A percentile compares a stretch with the other conserved stretches of the same genome.
Conservation (phyloP, 2,797 vertebrate genomes). For the Erethizon dorsatum region DNA sequence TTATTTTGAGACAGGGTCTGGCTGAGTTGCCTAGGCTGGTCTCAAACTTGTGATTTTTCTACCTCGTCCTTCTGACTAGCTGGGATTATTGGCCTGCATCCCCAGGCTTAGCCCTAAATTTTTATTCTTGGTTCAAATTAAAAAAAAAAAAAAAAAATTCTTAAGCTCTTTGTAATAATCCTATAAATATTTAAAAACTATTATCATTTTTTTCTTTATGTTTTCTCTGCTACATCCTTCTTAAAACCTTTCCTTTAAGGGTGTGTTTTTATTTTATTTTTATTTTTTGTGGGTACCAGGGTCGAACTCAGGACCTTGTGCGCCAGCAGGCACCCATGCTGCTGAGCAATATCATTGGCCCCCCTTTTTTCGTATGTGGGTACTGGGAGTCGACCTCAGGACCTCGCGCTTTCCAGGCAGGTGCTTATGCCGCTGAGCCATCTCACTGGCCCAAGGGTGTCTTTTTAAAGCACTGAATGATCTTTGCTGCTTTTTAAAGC, state of each 20-base stretch:
- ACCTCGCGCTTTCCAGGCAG: no score
- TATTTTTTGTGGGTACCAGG: no score
- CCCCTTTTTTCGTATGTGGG: no score
- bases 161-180: background rate
- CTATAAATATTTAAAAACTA: conserved; percentile 22
- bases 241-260: conserved; percentile 14
- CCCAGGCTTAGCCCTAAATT: background rate
- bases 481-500: conserved; percentile 4
- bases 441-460: background rate
- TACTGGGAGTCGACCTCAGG: no score
- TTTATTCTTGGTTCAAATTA: conserved; percentile 38
- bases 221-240: background rate
- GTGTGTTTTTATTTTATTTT: background rate
- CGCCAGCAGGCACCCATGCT: no score
- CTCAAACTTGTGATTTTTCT: background rate
- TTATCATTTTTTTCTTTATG: background rate
- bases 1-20: background rate
- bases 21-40: background rate
- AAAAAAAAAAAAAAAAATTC: background rate
- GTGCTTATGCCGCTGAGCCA: no score
- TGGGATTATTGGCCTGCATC: background rate
- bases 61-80: background rate
- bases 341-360: no score
- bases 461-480: conserved; percentile 29
- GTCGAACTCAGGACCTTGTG: no score